A percentile compares a stretch with the other conserved stretches of the same genome.
Evolutionary conservation across 2,113 vertebrate species (phyloP).

Genomic region (Xiphias gladius): DNA sequence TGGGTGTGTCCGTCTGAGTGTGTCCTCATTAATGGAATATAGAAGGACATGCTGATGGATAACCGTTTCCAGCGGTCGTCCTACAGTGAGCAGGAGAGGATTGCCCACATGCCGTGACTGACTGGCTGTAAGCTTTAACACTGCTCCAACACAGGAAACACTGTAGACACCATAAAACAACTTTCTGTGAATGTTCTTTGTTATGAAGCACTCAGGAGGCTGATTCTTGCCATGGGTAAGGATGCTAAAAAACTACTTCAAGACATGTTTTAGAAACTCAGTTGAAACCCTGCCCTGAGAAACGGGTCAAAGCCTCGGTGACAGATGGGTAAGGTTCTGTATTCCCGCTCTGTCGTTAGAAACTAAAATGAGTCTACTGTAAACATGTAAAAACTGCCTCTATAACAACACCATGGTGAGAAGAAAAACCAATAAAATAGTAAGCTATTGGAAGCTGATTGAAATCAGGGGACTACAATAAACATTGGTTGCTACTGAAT

Average conservation of each 20-base stretch:
- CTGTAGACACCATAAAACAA: conserved; percentile 9
- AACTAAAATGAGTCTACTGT: background rate
- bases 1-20: background rate
- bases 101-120: background rate
- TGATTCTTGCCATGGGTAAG: background rate
- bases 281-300: background rate
- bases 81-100: background rate
- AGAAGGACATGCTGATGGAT: conserved; percentile 24
- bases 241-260: background rate
- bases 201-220: background rate
- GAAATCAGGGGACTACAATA: background rate
- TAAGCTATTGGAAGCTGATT: background rate
- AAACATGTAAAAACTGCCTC: background rate
- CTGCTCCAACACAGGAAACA: conserved; percentile 33
- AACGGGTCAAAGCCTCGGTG: background rate
- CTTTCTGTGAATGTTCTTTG: conserved; percentile 28
- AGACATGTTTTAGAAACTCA: background rate
- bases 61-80: background rate
- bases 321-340: background rate
- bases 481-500: conserved; percentile 11
- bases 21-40: conserved; percentile 38
- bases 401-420: background rate
- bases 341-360: background rate
- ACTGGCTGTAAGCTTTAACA: background rate
- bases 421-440: conserved; percentile 1